Evolutionary conservation across 2,113 vertebrate species (phyloP), one percentile per base, ranked within the genome.

Genomic region (Neogale vison): DNA sequence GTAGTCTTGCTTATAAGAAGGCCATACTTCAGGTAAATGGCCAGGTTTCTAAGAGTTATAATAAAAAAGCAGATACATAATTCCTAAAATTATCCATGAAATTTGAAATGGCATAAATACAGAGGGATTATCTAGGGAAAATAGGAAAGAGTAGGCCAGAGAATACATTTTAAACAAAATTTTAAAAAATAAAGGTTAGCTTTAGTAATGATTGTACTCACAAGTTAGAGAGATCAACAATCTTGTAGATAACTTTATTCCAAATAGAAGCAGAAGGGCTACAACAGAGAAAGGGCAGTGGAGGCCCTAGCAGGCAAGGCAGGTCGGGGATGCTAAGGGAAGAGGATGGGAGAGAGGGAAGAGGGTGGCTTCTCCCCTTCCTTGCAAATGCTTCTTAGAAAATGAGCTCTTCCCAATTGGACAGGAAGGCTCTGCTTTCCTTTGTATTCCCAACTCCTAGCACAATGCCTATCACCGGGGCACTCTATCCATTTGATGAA

Each of bases 321-420:
- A 7, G 23, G 29, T 6, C 0, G 0, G 36, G 10, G 45, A 2
- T 6, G 1, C 14, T 1, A 3, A 21, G 21, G 14, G 18, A 31
- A 39, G 15, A 50, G 39, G 67, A 12, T 42, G 59, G 13, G 12
- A 9, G 29, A 21, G 13, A 23, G 5, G 52, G 5, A 18, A 18
- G 17, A 18, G 52, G 52, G 17, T 59, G 39, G 24, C 29, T 63
- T 39, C n/a, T 17, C 8, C 2, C 52, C 20, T 61, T 88, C 31
- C 24, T 55, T 10, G 67, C 15, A 42, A 67, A 23, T 39, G 11
- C 34, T 55, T 34, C 59, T 57, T 55, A 47, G 72, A 47, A 88
- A 85, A 18, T 21, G 31, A 93, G 85, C n/a, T 65, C 39, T n/a
- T 57, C 26, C 11, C 24, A 85, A 12, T 4, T 8, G 45, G 45